Evolutionary conservation across 2,888 invertebrate species (phyloP).

Genomic region (Heliconius aoede): DNA sequence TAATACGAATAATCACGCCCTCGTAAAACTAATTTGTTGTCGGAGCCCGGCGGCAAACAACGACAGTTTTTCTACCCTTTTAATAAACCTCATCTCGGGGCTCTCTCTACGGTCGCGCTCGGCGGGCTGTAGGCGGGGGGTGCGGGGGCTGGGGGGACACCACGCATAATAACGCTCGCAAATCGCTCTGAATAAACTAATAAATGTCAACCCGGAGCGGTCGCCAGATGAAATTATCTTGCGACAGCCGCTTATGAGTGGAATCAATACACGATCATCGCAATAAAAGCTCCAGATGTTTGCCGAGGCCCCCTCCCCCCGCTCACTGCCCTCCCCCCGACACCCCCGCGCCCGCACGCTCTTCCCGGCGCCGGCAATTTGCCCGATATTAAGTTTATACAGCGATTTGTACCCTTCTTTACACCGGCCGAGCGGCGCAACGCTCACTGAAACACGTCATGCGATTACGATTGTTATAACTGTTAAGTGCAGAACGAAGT

Average conservation of each 20-base stretch:
- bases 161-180: conserved; percentile 44
- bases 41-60: conserved; percentile 41
- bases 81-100: conserved; percentile 45
- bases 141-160: neutral
- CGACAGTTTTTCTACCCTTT: conserved; percentile 47
- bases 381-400: conserved; percentile 81
- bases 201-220: conserved; percentile 50
- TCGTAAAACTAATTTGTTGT: conserved; percentile 48
- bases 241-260: conserved; percentile 70
- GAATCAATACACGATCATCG: conserved; percentile 76
- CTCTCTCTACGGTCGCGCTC: conserved; percentile 18
- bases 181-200: conserved; percentile 56
- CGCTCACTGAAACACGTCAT: conserved; percentile 48
- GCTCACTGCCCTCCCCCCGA: conserved; percentile 48
- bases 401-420: conserved; percentile 81
- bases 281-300: conserved; percentile 77
- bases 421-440: conserved; percentile 58
- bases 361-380: conserved; percentile 70
- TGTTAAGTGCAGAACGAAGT: no score
- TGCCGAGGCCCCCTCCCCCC: conserved; percentile 53
- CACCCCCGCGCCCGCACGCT: conserved; percentile 47
- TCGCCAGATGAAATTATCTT: conserved; percentile 64
- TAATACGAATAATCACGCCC: conserved; percentile 48
- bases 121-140: neutral
- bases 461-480: no score